A percentile compares a stretch with the other conserved stretches of the same genome.
Conservation (phyloP, 2,797 vertebrate species). For the Sebastes matsubarae region DNA sequence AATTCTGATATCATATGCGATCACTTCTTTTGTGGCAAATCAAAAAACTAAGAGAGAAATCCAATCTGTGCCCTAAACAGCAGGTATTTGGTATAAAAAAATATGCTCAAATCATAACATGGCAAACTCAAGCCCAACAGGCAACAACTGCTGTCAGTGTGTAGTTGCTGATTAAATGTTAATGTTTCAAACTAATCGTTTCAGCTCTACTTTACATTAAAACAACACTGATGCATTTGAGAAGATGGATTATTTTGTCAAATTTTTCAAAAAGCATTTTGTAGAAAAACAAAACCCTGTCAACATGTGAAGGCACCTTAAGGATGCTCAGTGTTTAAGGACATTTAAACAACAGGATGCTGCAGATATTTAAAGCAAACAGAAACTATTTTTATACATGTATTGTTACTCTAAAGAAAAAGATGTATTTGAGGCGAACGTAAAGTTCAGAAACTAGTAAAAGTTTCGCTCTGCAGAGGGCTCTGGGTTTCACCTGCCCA, state of each 20-base stretch:
- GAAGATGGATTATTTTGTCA: background rate
- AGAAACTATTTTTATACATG: background rate
- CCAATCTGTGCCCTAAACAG: too few species aligned
- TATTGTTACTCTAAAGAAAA: background rate
- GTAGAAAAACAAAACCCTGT: background rate
- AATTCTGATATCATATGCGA: too few species aligned
- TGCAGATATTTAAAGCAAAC: background rate
- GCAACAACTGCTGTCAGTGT: too few species aligned
- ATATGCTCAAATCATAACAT: too few species aligned
- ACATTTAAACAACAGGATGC: background rate
- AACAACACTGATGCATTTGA: background rate
- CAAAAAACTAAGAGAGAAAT: too few species aligned
- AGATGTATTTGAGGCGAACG: background rate
- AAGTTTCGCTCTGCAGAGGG: background rate
- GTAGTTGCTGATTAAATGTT: too few species aligned
- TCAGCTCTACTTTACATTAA: background rate
- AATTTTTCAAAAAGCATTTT: background rate
- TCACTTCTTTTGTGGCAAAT: too few species aligned
- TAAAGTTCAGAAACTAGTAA: background rate
- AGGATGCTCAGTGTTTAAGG: background rate
- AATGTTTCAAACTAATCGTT: too few species aligned
- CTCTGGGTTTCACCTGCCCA: constrained; percentile 6
- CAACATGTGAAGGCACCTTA: background rate
- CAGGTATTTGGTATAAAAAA: too few species aligned
- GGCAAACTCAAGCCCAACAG: too few species aligned